These are phyloP conservation scores for Drosophila lacertosa DNA, from an alignment of 1,140 invertebrate species.

Conservation along the genomic window DNA sequence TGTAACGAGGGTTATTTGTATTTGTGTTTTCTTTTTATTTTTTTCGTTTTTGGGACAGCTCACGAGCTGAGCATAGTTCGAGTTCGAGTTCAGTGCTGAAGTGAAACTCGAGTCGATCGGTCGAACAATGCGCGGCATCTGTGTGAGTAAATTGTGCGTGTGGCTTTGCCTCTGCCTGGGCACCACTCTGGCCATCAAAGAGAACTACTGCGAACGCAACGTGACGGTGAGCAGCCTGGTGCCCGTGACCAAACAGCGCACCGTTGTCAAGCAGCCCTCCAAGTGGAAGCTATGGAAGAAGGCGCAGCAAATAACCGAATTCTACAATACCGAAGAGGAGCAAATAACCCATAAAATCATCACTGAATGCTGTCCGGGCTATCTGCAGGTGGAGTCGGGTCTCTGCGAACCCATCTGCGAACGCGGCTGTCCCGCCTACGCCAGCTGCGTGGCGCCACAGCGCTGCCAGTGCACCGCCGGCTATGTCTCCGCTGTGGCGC, in stretches of 20 bases:
- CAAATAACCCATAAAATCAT: slow-evolving; percentile 47
- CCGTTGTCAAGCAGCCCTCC: slow-evolving; percentile 42
- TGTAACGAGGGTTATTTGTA: neutral
- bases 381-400: slow-evolving; percentile 49
- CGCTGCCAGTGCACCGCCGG: slow-evolving; percentile 65
- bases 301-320: slow-evolving; percentile 33
- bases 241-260: slow-evolving; percentile 55
- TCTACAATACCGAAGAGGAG: slow-evolving; percentile 47
- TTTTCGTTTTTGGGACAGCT: slow-evolving; percentile 7
- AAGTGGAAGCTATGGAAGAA: slow-evolving; percentile 70
- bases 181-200: slow-evolving; percentile 21
- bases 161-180: slow-evolving; percentile 33
- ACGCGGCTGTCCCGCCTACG: slow-evolving; percentile 62
- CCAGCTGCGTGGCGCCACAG: slow-evolving; percentile 65
- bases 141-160: slow-evolving; percentile 17
- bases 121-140: slow-evolving; percentile 38
- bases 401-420: slow-evolving; percentile 68
- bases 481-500: slow-evolving; percentile 56
- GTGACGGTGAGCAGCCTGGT: slow-evolving; percentile 40
- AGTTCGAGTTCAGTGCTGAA: slow-evolving; percentile 47
- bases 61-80: slow-evolving; percentile 25
- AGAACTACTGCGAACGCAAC: slow-evolving; percentile 64
- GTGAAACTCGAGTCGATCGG: slow-evolving; percentile 35
- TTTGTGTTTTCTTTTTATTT: neutral
- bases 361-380: slow-evolving; percentile 61